phyloP scores from a whole-genome alignment of 2,888 invertebrate genomes.

The Ceramica pisi region DNA sequence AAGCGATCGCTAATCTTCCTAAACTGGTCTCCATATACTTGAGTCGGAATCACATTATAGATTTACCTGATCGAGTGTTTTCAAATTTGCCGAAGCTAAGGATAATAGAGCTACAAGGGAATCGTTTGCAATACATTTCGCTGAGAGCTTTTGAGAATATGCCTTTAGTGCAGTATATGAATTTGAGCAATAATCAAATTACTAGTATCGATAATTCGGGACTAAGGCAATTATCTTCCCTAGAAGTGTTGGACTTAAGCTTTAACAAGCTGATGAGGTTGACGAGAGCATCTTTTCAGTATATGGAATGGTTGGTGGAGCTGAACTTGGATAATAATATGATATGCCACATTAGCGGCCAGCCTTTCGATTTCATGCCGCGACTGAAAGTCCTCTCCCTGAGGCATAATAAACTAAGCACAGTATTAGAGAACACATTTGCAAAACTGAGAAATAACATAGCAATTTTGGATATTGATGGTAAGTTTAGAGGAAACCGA shows the following conservation, averaged over 20 bases:
- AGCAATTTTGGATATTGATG: constrained; percentile 95
- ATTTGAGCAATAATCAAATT: constrained; percentile 95
- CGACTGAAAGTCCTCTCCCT: constrained; percentile 95
- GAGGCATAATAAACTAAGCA: constrained; percentile 94
- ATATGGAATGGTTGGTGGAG: constrained; percentile 96
- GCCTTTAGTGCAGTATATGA: constrained; percentile 95
- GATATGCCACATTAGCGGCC: constrained; percentile 95
- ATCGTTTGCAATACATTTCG: constrained; percentile 93
- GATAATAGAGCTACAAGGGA: constrained; percentile 95
- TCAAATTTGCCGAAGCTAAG: constrained; percentile 94
- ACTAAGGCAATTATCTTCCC: constrained; percentile 93
- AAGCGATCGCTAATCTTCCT: constrained; percentile 93
- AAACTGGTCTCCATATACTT: constrained; percentile 93
- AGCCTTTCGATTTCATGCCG: constrained; percentile 96
- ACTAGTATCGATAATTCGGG: constrained; percentile 94
- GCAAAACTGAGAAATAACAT: constrained; percentile 95
- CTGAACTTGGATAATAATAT: constrained; percentile 96
- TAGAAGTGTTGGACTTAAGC: constrained; percentile 96
- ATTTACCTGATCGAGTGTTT: constrained; percentile 94
- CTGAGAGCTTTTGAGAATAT: constrained; percentile 94
- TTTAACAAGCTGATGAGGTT: constrained; percentile 94
- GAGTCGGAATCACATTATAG: constrained; percentile 93
- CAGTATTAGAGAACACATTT: constrained; percentile 94
- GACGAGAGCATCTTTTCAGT: constrained; percentile 92
- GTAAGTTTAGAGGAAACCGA: constrained; percentile 84